Conservation (phyloP, 2,888 invertebrate genomes). For the Plemyria rubiginata region DNA sequence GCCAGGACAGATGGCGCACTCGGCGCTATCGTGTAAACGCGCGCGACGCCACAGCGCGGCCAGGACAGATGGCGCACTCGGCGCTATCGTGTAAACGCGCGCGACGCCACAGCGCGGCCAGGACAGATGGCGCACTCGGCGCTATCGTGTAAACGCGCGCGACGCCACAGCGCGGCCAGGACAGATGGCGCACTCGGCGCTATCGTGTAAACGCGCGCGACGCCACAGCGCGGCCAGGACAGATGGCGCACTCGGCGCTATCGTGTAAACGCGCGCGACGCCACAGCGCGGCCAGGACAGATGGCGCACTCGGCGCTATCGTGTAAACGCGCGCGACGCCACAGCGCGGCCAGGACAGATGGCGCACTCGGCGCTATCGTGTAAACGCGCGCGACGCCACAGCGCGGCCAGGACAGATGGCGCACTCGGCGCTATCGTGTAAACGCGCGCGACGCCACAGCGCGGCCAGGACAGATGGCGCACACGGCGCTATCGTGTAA, state of each 20-base stretch:
- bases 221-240: slow-evolving; percentile 7
- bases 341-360: slow-evolving; percentile 15
- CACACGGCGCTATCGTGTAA: slow-evolving; percentile 12
- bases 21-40: slow-evolving; percentile 7
- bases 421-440: slow-evolving; percentile 12
- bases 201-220: slow-evolving; percentile 12
- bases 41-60: slow-evolving; percentile 7
- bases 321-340: slow-evolving; percentile 4
- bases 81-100: slow-evolving; percentile 6
- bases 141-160: slow-evolving; percentile 10
- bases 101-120: slow-evolving; percentile 8
- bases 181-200: slow-evolving; percentile 14
- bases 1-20: slow-evolving; percentile 15
- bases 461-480: slow-evolving; percentile 10
- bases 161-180: slow-evolving; percentile 5
- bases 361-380: slow-evolving; percentile 10
- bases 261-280: slow-evolving; percentile 9
- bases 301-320: slow-evolving; percentile 13
- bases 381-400: slow-evolving; percentile 9
- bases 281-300: slow-evolving; percentile 10
- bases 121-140: slow-evolving; percentile 14
- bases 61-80: slow-evolving; percentile 15
- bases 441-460: slow-evolving; percentile 10
- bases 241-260: slow-evolving; percentile 15
- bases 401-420: slow-evolving; percentile 10